Percentiles rank a stretch among this genome's conserved stretches.
These are phyloP conservation scores for Hypanus sabinus DNA, from an alignment of 2,113 vertebrate species.

Conservation along the genomic window DNA sequence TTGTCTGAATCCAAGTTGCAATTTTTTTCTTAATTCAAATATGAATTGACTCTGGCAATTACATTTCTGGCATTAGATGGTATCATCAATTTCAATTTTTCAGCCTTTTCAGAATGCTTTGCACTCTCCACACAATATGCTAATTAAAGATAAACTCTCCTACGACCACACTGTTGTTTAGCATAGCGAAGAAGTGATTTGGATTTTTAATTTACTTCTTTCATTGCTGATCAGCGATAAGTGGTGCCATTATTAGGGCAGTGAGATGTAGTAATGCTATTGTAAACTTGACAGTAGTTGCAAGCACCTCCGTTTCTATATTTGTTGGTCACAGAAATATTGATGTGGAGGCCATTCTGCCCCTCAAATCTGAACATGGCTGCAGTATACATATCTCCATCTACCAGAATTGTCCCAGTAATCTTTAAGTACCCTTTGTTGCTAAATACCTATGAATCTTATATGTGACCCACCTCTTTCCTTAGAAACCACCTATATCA, in stretches of 20 bases:
- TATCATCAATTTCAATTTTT: conserved; percentile 27
- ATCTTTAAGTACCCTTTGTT: neutral
- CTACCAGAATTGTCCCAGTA: neutral
- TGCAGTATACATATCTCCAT: neutral
- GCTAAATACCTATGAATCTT: neutral
- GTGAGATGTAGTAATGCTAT: neutral
- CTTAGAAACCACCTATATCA: neutral
- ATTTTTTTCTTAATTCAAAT: neutral
- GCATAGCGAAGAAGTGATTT: neutral
- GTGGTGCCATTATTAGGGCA: neutral
- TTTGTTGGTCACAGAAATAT: neutral
- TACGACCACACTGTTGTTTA: neutral
- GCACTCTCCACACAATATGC: conserved; percentile 6
- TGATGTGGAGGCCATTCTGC: neutral
- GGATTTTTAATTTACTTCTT: conserved; percentile 23
- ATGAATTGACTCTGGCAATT: conserved; percentile 21
- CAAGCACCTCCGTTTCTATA: neutral
- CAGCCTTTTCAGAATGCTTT: conserved; percentile 3
- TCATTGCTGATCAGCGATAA: conserved; percentile 6
- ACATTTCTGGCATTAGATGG: conserved; percentile 28
- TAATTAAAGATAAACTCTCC: conserved; percentile 15
- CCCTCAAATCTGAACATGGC: neutral
- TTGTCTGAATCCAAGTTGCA: neutral
- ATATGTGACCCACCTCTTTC: too few relatives aligned
- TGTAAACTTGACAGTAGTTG: neutral